These are phyloP conservation scores for Glyphotaelius pellucidus DNA, from an alignment of 2,888 invertebrate genomes.

Conservation along the genomic window DNA sequence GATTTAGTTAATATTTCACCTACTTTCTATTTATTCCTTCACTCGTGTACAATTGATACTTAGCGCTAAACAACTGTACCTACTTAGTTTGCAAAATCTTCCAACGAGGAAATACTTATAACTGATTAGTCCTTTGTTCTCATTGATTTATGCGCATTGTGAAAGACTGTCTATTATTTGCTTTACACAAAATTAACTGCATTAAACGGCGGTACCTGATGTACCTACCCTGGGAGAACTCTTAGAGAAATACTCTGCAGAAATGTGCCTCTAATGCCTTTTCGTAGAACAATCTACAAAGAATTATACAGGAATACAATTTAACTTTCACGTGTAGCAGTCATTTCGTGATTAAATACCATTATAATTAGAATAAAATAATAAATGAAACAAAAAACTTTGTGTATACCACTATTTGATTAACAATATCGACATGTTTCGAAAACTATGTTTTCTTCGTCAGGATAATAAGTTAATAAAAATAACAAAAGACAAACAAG, in stretches of 20 bases:
- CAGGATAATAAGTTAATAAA: no score
- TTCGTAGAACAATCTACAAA: no score
- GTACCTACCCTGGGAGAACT: not conserved
- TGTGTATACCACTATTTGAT: no score
- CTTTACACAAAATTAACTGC: not conserved
- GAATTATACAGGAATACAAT: no score
- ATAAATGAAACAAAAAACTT: no score
- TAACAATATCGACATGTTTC: no score
- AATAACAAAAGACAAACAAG: no score
- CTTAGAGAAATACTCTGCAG: not conserved
- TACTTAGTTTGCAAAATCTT: not conserved
- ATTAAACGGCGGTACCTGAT: not conserved
- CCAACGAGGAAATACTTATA: not conserved
- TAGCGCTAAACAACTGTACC: not conserved
- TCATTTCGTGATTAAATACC: no score
- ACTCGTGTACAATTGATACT: not conserved
- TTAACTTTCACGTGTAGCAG: no score
- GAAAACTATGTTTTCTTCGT: no score
- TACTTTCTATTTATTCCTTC: not conserved
- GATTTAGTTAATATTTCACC: not conserved
- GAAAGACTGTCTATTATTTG: not conserved
- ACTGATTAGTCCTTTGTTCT: not conserved
- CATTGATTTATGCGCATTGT: not conserved
- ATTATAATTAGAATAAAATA: no score
- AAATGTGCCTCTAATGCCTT: not conserved